Percentiles rank a stretch among this genome's conserved stretches.
Conservation (phyloP, 1,140 invertebrate species). For the Drepana arcuata region DNA sequence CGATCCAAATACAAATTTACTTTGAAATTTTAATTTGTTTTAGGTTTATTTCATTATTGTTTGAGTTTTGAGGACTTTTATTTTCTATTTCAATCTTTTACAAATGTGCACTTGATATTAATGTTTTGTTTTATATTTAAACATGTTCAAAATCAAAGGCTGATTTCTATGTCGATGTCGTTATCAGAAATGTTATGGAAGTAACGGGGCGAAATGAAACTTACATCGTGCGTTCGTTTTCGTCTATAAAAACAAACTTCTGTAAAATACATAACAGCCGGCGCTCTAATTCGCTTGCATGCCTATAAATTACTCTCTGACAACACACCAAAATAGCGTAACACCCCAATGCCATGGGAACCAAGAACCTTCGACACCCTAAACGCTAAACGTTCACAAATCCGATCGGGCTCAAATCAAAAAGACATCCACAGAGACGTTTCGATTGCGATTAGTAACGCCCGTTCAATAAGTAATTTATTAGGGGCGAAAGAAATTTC, state of each 20-base stretch:
- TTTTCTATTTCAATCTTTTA: conserved; percentile 3
- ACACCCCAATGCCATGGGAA: conserved; percentile 62
- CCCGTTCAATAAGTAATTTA: conserved; percentile 55
- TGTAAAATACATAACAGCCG: too few relatives aligned
- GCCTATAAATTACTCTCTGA: conserved; percentile 58
- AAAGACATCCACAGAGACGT: conserved; percentile 49
- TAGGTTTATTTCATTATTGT: too few relatives aligned
- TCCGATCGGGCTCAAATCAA: conserved; percentile 47
- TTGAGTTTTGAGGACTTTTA: conserved; percentile 9
- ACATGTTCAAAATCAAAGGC: too few relatives aligned
- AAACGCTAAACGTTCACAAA: conserved; percentile 52
- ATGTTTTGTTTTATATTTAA: too few relatives aligned
- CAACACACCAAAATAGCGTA: conserved; percentile 65
- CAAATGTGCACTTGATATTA: too few relatives aligned
- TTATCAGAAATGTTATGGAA: too few relatives aligned
- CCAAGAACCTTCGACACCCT: conserved; percentile 32
- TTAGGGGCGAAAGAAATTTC: conserved; percentile 34
- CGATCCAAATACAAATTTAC: conserved; percentile 22
- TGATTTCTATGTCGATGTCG: too few relatives aligned
- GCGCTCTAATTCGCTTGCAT: too few relatives aligned
- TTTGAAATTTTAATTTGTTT: too few relatives aligned
- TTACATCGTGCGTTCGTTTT: too few relatives aligned
- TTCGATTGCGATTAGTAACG: conserved; percentile 40
- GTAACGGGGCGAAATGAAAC: too few relatives aligned
- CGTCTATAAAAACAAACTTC: too few relatives aligned